Evolutionary conservation across 1,140 invertebrate genomes (phyloP), one percentile per base, ranked within the genome.

Genomic region (Brachionus asplanchnoidis): DNA sequence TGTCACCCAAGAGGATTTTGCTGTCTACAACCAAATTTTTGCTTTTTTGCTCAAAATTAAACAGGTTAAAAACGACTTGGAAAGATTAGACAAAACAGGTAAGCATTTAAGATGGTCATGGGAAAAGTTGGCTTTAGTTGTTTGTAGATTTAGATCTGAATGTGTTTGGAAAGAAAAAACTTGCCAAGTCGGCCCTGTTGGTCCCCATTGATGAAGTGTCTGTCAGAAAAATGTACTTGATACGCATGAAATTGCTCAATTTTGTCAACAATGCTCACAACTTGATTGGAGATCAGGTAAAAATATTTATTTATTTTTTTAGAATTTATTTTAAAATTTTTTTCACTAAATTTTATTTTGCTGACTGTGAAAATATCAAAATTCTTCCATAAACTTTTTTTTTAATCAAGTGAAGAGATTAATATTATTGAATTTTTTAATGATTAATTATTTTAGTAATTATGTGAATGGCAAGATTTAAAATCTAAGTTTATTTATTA

Each of bases 181-280:
- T 50, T 6, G 7, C 73, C 42, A 77, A 73, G 11, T 73, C 68
- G 7, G 32, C 68, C 2, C 40, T 73, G n/a, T 36, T 70, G 17
- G 17, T 40, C 3, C 46, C 20, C 3, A 26, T 36, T 60, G 79
- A 82, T 65, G 36, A 82, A 82, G 36, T 17, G 40, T 44, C 53
- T n/a, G 65, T 82, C 1, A n/a, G 65, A 6, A 8, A 23, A 82
- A 82, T 82, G 79, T 82, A 82, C 26, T 36, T 68, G 9, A 82
- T 82, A 32, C 50, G 53, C n/a, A 44, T 65, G 36, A 60, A 68
- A 23, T 46, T 82, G 17, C 23, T 82, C 5, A 68, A 82, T 36
- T 82, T 82, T 82, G 60, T 82, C 12, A 82, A 82, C 32, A 82
- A 60, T 36, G 50, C 79, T 23, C 79, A 82, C n/a, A 60, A 82